Evolutionary conservation across 2,797 vertebrate genomes (phyloP).

Genomic region (Anguilla anguilla): DNA sequence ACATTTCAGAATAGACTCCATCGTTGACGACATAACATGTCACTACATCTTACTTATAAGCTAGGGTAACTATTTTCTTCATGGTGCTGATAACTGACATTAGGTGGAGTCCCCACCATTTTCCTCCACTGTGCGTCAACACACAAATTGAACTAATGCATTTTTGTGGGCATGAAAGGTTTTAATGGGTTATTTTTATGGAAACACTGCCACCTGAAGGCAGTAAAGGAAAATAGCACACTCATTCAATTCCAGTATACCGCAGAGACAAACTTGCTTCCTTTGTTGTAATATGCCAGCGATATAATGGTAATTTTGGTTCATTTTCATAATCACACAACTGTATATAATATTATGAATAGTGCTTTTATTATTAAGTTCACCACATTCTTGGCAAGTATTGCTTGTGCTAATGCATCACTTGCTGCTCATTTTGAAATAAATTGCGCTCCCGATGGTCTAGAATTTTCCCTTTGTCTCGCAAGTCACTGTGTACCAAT

Average conservation of each 20-base stretch:
- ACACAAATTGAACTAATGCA: not conserved
- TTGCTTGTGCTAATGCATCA: not conserved
- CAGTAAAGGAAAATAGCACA: constrained; percentile 34
- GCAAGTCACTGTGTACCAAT: not conserved
- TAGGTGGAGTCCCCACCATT: constrained; percentile 11
- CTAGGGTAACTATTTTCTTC: not conserved
- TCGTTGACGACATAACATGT: not conserved
- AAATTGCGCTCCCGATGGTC: not conserved
- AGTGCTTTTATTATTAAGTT: not conserved
- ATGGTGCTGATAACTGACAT: not conserved
- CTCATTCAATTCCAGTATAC: not conserved
- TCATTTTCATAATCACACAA: not conserved
- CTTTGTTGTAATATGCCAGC: not conserved
- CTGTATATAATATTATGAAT: not conserved
- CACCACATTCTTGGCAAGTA: not conserved
- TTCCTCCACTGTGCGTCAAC: constrained; percentile 12
- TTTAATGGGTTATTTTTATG: constrained; percentile 49
- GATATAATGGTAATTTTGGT: constrained; percentile 3
- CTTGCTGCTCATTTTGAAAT: not conserved
- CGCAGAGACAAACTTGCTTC: not conserved
- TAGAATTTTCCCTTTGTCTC: not conserved
- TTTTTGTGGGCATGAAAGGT: not conserved
- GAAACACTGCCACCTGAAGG: constrained; percentile 71
- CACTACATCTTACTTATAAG: not conserved
- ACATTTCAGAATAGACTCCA: not conserved